Evolutionary conservation across 2,888 invertebrate species (phyloP).

Genomic region (Eudasyphora cyanicolor): DNA sequence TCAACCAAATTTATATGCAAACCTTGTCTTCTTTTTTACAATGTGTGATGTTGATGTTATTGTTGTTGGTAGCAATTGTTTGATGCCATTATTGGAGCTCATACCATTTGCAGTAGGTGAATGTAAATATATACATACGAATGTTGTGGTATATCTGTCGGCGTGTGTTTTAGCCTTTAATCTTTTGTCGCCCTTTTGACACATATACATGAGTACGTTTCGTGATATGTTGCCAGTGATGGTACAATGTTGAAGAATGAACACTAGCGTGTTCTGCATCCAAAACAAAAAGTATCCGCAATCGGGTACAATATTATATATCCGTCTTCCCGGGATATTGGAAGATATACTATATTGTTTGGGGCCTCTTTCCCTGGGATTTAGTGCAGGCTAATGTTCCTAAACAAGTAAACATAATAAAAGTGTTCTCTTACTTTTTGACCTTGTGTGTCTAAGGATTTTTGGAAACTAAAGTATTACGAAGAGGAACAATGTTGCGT

Average conservation of each 20-base stretch:
- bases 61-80: constrained; percentile 8
- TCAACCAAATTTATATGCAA: constrained; percentile 24
- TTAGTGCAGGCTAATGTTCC: too few relatives aligned
- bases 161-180: background rate
- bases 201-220: too few relatives aligned
- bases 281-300: background rate
- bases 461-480: too few relatives aligned
- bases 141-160: background rate
- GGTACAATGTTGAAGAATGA: background rate
- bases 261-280: background rate
- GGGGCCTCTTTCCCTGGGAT: too few relatives aligned
- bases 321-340: too few relatives aligned
- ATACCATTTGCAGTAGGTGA: too few relatives aligned
- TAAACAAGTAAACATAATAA: too few relatives aligned
- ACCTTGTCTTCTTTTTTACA: background rate
- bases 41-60: constrained; percentile 1
- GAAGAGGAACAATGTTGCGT: too few relatives aligned
- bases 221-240: background rate
- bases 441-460: too few relatives aligned
- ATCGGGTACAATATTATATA: too few relatives aligned
- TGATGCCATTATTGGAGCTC: background rate
- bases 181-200: background rate
- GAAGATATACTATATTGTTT: too few relatives aligned
- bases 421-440: too few relatives aligned
- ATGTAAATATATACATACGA: background rate